Evolutionary conservation across 2,888 invertebrate genomes (phyloP).

Genomic region (Mythimna ferrago): DNA sequence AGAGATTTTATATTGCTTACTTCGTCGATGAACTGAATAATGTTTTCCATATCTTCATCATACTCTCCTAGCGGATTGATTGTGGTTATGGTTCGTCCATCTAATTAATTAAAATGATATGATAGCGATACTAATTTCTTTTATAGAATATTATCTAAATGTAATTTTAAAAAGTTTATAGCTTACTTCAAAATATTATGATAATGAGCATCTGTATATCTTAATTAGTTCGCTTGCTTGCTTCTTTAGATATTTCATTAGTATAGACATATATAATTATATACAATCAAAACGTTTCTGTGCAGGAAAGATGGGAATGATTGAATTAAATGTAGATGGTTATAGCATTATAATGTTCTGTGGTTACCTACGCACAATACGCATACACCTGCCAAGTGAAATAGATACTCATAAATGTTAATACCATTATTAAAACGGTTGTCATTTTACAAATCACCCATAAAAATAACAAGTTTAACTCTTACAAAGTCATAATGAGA

Average conservation of each 20-base stretch:
- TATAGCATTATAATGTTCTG: background rate
- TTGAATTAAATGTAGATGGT: background rate
- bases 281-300: background rate
- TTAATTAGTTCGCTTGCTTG: background rate
- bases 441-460: constrained; percentile 9
- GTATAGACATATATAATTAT: background rate
- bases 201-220: background rate
- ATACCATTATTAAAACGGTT: constrained; percentile 9
- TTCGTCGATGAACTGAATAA: no score
- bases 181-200: background rate
- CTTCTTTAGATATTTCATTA: background rate
- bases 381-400: constrained; percentile 4
- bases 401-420: constrained; percentile 9
- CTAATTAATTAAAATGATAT: no score
- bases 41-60: no score
- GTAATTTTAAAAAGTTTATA: background rate
- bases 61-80: no score
- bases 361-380: background rate
- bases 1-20: no score
- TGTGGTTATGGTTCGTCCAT: no score
- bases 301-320: background rate
- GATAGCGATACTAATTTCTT: no score
- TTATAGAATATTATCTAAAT: no score
- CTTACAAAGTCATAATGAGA: constrained; percentile 29
- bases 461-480: constrained; percentile 13